Evolutionary conservation across 2,113 vertebrate species (phyloP), one percentile per base, ranked within the genome.

Genomic region (Prionailurus bengalensis): DNA sequence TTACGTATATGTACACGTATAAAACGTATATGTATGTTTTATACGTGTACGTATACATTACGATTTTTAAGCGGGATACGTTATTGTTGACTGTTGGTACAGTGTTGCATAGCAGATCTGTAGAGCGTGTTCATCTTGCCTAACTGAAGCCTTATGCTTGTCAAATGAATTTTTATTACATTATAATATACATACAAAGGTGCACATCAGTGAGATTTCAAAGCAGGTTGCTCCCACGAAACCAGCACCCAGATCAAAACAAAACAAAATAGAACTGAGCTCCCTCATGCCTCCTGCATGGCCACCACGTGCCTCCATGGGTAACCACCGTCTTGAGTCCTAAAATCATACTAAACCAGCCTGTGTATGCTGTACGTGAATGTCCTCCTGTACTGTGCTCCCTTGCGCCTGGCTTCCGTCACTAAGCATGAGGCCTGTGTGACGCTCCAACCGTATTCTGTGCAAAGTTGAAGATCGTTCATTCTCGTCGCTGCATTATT

Each of bases 401-500:
- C 91, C 36, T 78, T 53, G 23, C 6, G 15, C 85, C 71, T 91
- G 81, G 23, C 19, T 45, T 85, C 63, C 65, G 70, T 68, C 42
- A 11, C 42, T 91, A 48, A 66, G 0, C 74, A 36, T 95, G 65
- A n/a, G 12, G 63, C 13, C 66, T 39, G 27, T 71, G 48, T 23
- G 7, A 61, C 76, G 29, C 66, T 89, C 31, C 70, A 74, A 10
- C 39, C 42, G 58, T 58, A 74, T 45, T 94, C 39, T 73, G 31
- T 93, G 51, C 45, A 65, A 94, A 87, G 36, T 65, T 29, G 21
- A 73, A 94, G 84, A 80, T 76, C 58, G 25, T 91, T 95, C 66
- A 66, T 88, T 94, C 42, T 96, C 42, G 87, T 84, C 87, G 68
- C 55, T 70, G 51, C 48, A 82, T 96, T 94, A 83, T 92, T 89